These are phyloP conservation scores for Atherinomorus stipes DNA, from an alignment of 2,113 vertebrate genomes.

Conservation along the genomic window DNA sequence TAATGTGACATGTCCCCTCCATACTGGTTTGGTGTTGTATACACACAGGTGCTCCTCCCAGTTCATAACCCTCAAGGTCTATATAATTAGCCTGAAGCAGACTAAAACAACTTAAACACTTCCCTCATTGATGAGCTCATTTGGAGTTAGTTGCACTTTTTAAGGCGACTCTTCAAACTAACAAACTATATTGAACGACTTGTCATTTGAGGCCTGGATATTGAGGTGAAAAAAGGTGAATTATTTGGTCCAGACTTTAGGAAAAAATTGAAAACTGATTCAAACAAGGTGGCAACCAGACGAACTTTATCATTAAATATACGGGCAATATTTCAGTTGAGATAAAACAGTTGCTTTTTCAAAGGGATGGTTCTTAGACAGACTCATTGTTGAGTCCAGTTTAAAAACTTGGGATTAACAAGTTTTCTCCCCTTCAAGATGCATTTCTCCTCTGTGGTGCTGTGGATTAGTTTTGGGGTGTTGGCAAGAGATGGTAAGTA, in stretches of 20 bases:
- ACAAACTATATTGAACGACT: background rate
- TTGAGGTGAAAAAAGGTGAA: slow-evolving; percentile 19
- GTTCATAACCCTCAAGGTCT: slow-evolving; percentile 1
- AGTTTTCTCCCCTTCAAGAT: slow-evolving; percentile 30
- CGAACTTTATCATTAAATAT: background rate
- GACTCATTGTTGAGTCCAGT: no score
- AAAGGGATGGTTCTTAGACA: background rate
- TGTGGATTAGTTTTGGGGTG: slow-evolving; percentile 34
- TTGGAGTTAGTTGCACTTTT: background rate
- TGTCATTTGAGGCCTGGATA: background rate
- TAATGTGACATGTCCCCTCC: slow-evolving; percentile 19
- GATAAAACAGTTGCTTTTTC: background rate
- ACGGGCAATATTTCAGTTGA: background rate
- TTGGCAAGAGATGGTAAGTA: slow-evolving; percentile 47
- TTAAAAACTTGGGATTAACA: background rate
- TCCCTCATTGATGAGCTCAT: background rate
- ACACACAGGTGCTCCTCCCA: slow-evolving; percentile 42
- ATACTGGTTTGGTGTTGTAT: slow-evolving; percentile 46
- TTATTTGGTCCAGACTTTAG: no score
- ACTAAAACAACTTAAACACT: background rate
- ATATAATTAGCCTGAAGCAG: slow-evolving; percentile 17
- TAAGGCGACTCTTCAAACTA: background rate
- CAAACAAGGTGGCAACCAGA: no score
- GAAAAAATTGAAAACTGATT: no score
- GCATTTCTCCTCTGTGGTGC: background rate